phyloP scores from a whole-genome alignment of 2,797 vertebrate genomes.

The Scolopax rusticola region DNA sequence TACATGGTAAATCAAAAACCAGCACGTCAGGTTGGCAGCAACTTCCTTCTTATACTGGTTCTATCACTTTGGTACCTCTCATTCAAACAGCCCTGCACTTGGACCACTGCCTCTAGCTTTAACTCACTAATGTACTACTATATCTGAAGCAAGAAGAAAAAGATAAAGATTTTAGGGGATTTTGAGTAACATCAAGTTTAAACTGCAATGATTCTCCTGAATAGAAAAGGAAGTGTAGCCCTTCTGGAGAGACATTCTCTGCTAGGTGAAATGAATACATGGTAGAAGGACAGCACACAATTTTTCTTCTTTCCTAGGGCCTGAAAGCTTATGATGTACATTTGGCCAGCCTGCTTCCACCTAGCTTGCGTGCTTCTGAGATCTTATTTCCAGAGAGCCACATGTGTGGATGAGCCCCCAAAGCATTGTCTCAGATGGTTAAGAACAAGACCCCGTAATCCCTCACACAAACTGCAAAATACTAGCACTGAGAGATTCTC shows the following conservation, averaged over 20 bases:
- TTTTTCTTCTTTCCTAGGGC: not conserved
- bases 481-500: not conserved
- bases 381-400: not conserved
- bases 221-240: not conserved
- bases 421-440: not conserved
- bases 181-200: not conserved
- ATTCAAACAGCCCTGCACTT: not conserved
- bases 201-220: not conserved
- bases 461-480: not conserved
- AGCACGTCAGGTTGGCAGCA: not conserved
- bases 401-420: not conserved
- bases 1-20: not conserved
- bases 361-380: not conserved
- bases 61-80: not conserved
- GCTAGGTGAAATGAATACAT: accelerated
- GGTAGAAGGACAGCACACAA: not conserved
- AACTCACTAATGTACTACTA: not conserved
- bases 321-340: not conserved
- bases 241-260: not conserved
- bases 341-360: not conserved
- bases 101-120: not conserved
- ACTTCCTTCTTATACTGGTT: not conserved
- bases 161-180: not conserved
- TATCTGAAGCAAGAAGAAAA: not conserved
- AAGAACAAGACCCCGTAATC: accelerated